Evolutionary conservation across 53 echinoderm and acorn worm genomes (phyloP).

Genomic region (Glandiceps talaboti): DNA sequence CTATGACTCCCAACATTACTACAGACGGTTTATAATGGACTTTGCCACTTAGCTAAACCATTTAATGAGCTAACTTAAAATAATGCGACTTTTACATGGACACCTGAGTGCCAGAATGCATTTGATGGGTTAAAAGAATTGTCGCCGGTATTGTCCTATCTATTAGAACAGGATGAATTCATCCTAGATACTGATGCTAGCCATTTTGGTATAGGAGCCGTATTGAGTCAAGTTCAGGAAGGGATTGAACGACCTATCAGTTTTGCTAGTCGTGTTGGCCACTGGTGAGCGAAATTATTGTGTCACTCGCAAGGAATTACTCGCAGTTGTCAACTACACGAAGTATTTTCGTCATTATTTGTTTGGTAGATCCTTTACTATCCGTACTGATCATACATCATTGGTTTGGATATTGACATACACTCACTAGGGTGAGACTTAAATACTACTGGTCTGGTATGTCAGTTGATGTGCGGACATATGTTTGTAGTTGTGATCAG

Average conservation of each 20-base stretch:
- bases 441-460: too few relatives aligned
- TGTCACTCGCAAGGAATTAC: constrained; percentile 28
- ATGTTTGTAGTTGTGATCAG: too few relatives aligned
- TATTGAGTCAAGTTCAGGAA: background rate
- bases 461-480: too few relatives aligned
- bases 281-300: constrained; percentile 18
- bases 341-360: constrained; percentile 32
- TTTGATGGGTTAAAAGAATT: background rate
- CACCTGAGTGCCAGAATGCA: background rate
- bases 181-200: background rate
- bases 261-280: background rate
- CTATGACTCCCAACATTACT: too few relatives aligned
- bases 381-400: too few relatives aligned
- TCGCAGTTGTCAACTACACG: constrained; percentile 14
- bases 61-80: background rate
- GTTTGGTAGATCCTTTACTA: too few relatives aligned
- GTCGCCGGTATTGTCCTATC: background rate
- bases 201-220: background rate
- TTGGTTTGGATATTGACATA: too few relatives aligned
- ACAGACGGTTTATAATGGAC: background rate
- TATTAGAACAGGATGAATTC: background rate
- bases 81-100: too few relatives aligned
- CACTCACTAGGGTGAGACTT: too few relatives aligned
- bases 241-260: background rate
- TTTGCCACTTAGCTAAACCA: background rate